Evolutionary conservation across 2,113 vertebrate species (phyloP), one percentile per base, ranked within the genome.

Genomic region (Vanacampus margaritifer): DNA sequence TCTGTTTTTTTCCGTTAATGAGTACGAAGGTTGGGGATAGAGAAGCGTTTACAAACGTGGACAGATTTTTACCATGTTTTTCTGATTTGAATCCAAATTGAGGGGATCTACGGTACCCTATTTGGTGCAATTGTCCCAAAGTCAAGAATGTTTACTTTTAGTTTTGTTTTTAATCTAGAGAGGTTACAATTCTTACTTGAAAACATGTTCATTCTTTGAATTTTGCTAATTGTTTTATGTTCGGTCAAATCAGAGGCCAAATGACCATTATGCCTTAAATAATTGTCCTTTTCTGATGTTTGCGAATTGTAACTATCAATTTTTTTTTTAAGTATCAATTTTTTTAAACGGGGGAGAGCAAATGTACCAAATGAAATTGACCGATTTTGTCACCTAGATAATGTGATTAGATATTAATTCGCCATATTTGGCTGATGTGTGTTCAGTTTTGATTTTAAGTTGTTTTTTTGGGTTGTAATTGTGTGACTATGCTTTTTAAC

Each of bases 211-310:
- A 24, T 54, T 26, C 24, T 16, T 56, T 19, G 26, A 57, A 17
- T 57, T 56, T 28, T 57, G 53, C 1, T 3, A 28, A 28, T 28
- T 28, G 53, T 53, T 64, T 54, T 39, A 57, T 9, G 36, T 3
- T 24, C 24, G 3, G 45, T 51, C 21, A 51, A 51, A 51, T n/a
- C 0, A 28, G n/a, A n/a, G 10, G 26, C 64, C 72, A 63, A 65
- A 78, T 1, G 32, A 78, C 79, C 60, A 12, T 76, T 56, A 59
- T 78, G 84, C 86, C 84, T 86, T 88, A 70, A 79, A 60, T 51
- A 8, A 65, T 65, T 58, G 28, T 32, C 16, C 3, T 54, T 54
- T 26, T 54, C n/a, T 53, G 51, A 53, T 23, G 37, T 37, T 37
- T 37, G 5, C 32, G 26, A 26, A 32, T 32, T 16, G 5, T 57